Percentiles rank a stretch among this genome's conserved stretches.
These are phyloP conservation scores for Macrosoma leucophasiata DNA, from an alignment of 2,888 invertebrate species.

Conservation along the genomic window DNA sequence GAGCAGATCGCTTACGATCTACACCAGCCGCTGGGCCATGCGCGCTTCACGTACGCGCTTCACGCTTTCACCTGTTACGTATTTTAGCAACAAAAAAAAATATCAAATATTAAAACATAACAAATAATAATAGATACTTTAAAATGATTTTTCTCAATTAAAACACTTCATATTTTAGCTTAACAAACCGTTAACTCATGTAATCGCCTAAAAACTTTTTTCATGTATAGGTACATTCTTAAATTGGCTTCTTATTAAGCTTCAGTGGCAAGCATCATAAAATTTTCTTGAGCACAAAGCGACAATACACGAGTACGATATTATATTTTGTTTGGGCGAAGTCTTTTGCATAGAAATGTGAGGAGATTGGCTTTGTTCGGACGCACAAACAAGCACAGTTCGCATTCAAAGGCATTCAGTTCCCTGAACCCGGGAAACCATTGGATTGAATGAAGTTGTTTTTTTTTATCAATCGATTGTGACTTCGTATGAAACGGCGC, in stretches of 20 bases:
- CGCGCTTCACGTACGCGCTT: too few species aligned
- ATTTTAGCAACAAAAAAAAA: too few species aligned
- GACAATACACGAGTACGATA: slow-evolving; percentile 40
- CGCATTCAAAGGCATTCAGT: slow-evolving; percentile 49
- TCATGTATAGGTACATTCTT: too few species aligned
- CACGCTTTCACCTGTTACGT: too few species aligned
- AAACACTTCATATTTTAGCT: too few species aligned
- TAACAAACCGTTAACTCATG: too few species aligned
- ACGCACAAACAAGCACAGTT: slow-evolving; percentile 53
- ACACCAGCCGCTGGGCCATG: too few species aligned
- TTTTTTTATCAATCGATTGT: too few species aligned
- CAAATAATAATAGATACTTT: background rate
- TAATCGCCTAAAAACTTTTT: too few species aligned
- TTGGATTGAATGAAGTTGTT: slow-evolving; percentile 24
- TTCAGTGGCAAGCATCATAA: slow-evolving; percentile 36
- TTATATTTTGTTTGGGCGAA: slow-evolving; percentile 52
- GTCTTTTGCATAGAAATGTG: slow-evolving; percentile 60
- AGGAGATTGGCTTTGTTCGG: slow-evolving; percentile 58
- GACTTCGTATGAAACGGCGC: too few species aligned
- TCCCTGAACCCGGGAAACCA: slow-evolving; percentile 25
- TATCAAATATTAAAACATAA: background rate
- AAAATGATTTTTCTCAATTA: slow-evolving; percentile 1
- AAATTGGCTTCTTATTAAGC: slow-evolving; percentile 42
- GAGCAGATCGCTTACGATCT: too few species aligned
- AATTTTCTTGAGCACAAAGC: slow-evolving; percentile 57